Evolutionary conservation across 2,797 vertebrate species (phyloP).

Genomic region (Triplophysa yarkandensis): DNA sequence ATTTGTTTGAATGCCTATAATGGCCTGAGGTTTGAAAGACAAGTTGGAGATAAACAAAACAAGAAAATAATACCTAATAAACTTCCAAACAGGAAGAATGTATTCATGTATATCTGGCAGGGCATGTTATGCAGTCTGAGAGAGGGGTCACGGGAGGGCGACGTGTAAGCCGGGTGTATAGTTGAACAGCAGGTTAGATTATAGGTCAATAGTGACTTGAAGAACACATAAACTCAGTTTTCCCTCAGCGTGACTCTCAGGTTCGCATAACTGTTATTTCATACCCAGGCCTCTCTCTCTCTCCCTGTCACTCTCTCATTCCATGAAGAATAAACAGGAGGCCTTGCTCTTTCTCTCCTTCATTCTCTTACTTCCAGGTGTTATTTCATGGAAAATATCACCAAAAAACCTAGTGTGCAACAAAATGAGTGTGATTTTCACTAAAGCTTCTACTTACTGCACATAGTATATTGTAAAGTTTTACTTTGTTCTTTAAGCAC

Average conservation of each 20-base stretch:
- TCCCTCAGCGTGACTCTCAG: slow-evolving; percentile 31
- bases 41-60: slow-evolving; percentile 54
- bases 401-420: too few species aligned
- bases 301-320: slow-evolving; percentile 59
- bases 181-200: slow-evolving; percentile 63
- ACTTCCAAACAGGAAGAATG: slow-evolving; percentile 62
- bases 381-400: slow-evolving; percentile 50
- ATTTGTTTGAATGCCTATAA: slow-evolving; percentile 19
- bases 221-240: slow-evolving; percentile 24
- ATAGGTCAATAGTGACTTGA: slow-evolving; percentile 39
- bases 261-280: slow-evolving; percentile 3
- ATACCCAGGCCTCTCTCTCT: not conserved
- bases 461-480: too few species aligned
- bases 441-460: too few species aligned
- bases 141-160: slow-evolving; percentile 25
- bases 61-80: slow-evolving; percentile 36
- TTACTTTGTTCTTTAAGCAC: too few species aligned
- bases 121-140: slow-evolving; percentile 8
- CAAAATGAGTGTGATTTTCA: too few species aligned
- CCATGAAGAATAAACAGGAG: slow-evolving; percentile 59
- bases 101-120: slow-evolving; percentile 40
- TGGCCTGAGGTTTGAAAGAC: slow-evolving; percentile 46
- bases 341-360: slow-evolving; percentile 58
- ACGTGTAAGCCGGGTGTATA: slow-evolving; percentile 33
- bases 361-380: slow-evolving; percentile 49